Conservation (phyloP, 2,113 vertebrate genomes). For the Leucopsar rothschildi region DNA sequence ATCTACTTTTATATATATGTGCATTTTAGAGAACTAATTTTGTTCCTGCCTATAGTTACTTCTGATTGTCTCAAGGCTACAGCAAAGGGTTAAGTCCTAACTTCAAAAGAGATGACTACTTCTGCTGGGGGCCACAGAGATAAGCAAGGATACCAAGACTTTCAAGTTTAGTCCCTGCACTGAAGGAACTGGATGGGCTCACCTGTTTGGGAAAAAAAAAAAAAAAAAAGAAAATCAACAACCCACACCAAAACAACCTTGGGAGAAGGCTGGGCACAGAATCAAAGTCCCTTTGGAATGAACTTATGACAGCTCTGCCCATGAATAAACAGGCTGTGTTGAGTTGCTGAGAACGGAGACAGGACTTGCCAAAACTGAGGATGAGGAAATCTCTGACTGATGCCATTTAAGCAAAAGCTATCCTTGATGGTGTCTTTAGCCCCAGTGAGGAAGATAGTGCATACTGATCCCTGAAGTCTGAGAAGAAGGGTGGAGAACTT, state of each 20-base stretch:
- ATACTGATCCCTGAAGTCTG: neutral
- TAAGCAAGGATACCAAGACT: slow-evolving; percentile 31
- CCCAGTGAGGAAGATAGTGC: neutral
- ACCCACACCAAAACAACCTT: neutral
- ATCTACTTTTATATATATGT: neutral
- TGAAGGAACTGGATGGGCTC: neutral
- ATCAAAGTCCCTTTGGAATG: slow-evolving; percentile 16
- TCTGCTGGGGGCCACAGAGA: slow-evolving; percentile 17
- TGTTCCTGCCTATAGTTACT: neutral
- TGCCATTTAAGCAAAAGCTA: neutral
- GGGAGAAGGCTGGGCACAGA: neutral
- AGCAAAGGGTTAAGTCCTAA: slow-evolving; percentile 8
- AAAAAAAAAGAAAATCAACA: neutral
- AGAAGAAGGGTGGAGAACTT: neutral
- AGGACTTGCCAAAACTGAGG: neutral
- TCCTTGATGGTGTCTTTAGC: neutral
- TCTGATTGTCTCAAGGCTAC: neutral
- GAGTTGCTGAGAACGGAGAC: neutral
- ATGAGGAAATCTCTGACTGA: neutral
- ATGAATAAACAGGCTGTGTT: neutral
- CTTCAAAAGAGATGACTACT: slow-evolving; percentile 21
- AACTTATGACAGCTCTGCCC: neutral
- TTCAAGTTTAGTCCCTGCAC: neutral
- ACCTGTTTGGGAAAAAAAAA: neutral
- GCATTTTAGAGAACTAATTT: slow-evolving; percentile 2